phyloP scores from a whole-genome alignment of 2,888 invertebrate genomes.

The Melitaea athalia region DNA sequence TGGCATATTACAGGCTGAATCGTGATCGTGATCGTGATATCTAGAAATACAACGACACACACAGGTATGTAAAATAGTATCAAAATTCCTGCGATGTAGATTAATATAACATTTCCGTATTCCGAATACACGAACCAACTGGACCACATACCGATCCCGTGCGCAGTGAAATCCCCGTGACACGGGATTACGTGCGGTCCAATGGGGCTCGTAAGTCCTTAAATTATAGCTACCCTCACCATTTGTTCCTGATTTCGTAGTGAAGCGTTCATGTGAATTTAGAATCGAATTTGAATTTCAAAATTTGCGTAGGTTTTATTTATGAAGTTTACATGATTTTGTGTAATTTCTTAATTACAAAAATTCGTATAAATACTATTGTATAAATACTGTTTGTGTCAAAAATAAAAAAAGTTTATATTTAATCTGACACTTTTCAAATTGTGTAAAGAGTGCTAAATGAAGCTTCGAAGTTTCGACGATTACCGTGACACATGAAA shows the following conservation, averaged over 20 bases:
- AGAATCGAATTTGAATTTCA: neutral
- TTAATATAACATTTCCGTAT: constrained; percentile 11
- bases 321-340: neutral
- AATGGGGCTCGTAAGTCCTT: constrained; percentile 24
- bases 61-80: neutral
- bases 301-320: too few relatives aligned
- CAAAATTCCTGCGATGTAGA: neutral
- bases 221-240: constrained; percentile 22
- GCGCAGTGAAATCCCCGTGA: constrained; percentile 25
- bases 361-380: too few relatives aligned
- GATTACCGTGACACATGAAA: too few relatives aligned
- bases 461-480: too few relatives aligned
- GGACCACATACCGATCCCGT: constrained; percentile 21
- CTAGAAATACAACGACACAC: neutral
- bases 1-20: too few relatives aligned
- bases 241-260: constrained; percentile 24
- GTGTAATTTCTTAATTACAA: too few relatives aligned
- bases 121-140: neutral
- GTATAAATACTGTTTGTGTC: too few relatives aligned
- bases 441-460: too few relatives aligned
- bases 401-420: too few relatives aligned
- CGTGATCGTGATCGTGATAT: neutral
- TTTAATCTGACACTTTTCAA: too few relatives aligned
- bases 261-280: neutral
- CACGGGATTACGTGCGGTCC: constrained; percentile 31